Evolutionary conservation across 2,113 vertebrate species (phyloP).

Genomic region (Pelusios castaneus): DNA sequence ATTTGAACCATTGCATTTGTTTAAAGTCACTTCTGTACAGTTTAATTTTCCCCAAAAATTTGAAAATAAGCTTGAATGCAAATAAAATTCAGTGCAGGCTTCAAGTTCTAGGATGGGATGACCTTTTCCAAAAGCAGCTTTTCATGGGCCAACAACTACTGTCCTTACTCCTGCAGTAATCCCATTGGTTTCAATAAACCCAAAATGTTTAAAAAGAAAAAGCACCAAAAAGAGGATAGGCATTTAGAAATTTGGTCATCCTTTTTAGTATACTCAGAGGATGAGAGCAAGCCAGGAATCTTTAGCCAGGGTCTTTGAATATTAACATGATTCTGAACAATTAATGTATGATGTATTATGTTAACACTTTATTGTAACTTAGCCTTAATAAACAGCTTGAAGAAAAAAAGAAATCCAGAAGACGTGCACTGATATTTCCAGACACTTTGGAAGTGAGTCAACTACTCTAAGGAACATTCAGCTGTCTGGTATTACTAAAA

Average conservation of each 20-base stretch:
- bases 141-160: background rate
- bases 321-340: background rate
- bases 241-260: background rate
- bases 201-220: background rate
- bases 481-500: slow-evolving; percentile 44
- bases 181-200: background rate
- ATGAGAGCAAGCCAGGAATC: background rate
- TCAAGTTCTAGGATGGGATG: background rate
- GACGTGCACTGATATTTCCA: slow-evolving; percentile 13
- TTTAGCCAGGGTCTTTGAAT: background rate
- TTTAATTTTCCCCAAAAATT: background rate
- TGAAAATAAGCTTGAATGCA: background rate
- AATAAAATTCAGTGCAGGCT: background rate
- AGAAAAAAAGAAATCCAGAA: slow-evolving; percentile 10
- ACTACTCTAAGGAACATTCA: slow-evolving; percentile 11
- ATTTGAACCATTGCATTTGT: background rate
- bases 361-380: background rate
- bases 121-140: background rate
- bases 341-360: background rate
- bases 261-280: background rate
- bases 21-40: background rate
- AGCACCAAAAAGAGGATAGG: background rate
- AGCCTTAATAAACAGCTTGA: background rate
- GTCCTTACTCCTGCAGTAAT: accelerated
- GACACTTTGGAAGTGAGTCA: slow-evolving; percentile 44